phyloP scores from a whole-genome alignment of 64 coral and sea anemone genomes.

The Anthopleura sola region DNA sequence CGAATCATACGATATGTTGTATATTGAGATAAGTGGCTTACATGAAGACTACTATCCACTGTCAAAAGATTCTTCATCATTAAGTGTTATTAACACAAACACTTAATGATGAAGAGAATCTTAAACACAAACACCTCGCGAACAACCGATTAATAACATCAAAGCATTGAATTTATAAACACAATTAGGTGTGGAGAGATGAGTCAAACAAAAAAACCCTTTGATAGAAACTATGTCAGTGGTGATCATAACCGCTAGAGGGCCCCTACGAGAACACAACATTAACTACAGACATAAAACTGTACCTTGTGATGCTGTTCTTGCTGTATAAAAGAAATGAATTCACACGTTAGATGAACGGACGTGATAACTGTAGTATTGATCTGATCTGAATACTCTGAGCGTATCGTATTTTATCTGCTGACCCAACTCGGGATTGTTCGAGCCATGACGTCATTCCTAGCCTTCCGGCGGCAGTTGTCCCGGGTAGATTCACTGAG shows the following conservation, averaged over 20 bases:
- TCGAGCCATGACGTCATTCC: conserved; percentile 1
- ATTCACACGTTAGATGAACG: background rate
- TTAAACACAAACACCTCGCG: background rate
- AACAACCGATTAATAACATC: background rate
- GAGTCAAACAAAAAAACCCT: background rate
- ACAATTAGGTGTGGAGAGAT: background rate
- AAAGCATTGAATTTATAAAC: background rate
- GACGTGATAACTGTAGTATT: background rate
- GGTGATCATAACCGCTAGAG: no score
- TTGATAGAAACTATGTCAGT: no score
- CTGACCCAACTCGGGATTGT: background rate
- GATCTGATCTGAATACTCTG: background rate
- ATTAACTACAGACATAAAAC: background rate
- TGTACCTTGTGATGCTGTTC: background rate
- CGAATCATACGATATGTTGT: no score
- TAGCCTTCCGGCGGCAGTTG: background rate
- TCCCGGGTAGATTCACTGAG: no score
- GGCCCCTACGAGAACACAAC: no score
- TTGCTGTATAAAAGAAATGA: background rate
- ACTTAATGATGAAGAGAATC: no score
- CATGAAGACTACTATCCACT: background rate
- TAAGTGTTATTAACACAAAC: background rate
- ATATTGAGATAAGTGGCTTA: no score
- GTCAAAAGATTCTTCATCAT: background rate
- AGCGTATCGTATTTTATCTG: background rate